Evolutionary conservation across 2,888 invertebrate genomes (phyloP).

Genomic region (Caenorhabditis sp.): DNA sequence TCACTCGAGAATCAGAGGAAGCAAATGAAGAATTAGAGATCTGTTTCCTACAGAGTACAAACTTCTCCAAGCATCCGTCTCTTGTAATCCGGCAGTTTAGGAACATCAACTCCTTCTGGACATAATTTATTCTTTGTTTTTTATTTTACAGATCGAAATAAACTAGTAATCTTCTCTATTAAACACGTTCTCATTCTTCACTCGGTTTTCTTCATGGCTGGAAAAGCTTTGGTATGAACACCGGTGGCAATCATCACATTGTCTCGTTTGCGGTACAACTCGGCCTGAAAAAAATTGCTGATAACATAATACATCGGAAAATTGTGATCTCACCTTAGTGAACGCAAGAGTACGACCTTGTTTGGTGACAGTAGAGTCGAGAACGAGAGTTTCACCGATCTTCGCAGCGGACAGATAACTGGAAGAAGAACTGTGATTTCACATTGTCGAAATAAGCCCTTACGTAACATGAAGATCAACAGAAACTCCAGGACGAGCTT

Average conservation of each 20-base stretch:
- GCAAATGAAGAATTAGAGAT: constrained; percentile 30
- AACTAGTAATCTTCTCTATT: neutral
- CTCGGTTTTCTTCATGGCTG: constrained; percentile 48
- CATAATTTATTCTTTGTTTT: neutral
- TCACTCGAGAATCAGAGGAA: constrained; percentile 4
- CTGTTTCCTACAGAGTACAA: constrained; percentile 24
- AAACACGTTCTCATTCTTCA: neutral
- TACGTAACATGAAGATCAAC: constrained; percentile 91
- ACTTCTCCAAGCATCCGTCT: constrained; percentile 35
- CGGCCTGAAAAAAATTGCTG: constrained; percentile 86
- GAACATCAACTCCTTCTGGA: neutral
- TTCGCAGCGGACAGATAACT: constrained; percentile 90
- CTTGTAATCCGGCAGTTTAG: constrained; percentile 27
- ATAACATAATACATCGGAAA: neutral
- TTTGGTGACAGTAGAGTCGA: constrained; percentile 90
- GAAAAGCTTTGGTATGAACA: constrained; percentile 88
- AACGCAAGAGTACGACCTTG: constrained; percentile 86
- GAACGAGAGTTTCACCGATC: constrained; percentile 89
- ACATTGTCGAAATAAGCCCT: constrained; percentile 74
- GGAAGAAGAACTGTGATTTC: constrained; percentile 84
- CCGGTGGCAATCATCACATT: constrained; percentile 90
- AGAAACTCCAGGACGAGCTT: constrained; percentile 88
- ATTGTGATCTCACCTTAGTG: constrained; percentile 62
- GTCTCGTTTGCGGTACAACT: constrained; percentile 89
- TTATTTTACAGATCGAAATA: constrained; percentile 1